Percentiles rank a stretch among this genome's conserved stretches.
Evolutionary conservation across 2,797 vertebrate genomes (phyloP).

Genomic region (Prionace glauca): DNA sequence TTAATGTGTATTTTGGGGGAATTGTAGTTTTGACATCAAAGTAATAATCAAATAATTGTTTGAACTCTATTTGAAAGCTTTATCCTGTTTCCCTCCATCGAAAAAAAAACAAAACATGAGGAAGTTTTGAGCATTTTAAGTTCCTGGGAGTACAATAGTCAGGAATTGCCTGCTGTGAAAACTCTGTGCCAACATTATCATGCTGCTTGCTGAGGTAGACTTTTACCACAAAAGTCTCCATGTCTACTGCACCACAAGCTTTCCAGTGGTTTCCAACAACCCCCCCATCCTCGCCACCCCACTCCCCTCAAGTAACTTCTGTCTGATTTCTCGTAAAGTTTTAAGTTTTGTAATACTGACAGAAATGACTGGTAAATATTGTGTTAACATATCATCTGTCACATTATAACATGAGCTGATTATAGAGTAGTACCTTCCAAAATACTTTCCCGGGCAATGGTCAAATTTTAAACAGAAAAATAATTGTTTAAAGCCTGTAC

Average conservation of each 20-base stretch:
- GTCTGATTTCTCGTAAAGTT: not conserved
- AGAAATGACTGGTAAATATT: not conserved
- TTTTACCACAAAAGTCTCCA: not conserved
- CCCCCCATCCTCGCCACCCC: too few species aligned
- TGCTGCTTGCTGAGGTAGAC: not conserved
- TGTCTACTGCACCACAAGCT: not conserved
- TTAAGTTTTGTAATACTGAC: not conserved
- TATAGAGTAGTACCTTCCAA: not conserved
- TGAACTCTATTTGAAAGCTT: not conserved
- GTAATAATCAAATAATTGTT: not conserved
- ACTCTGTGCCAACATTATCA: not conserved
- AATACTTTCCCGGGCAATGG: not conserved
- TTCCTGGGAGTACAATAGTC: not conserved
- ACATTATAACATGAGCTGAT: not conserved
- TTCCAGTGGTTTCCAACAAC: not conserved
- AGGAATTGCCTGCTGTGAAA: not conserved
- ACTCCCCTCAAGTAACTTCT: not conserved
- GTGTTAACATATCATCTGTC: not conserved
- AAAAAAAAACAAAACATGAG: not conserved
- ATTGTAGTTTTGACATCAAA: not conserved
- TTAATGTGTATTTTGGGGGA: not conserved
- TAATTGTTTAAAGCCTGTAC: not conserved
- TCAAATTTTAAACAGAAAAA: not conserved
- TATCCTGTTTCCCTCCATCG: not conserved
- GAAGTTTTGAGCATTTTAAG: conserved; percentile 6